Evolutionary conservation across 1,140 invertebrate genomes (phyloP).

Genomic region (Triops longicaudatus): DNA sequence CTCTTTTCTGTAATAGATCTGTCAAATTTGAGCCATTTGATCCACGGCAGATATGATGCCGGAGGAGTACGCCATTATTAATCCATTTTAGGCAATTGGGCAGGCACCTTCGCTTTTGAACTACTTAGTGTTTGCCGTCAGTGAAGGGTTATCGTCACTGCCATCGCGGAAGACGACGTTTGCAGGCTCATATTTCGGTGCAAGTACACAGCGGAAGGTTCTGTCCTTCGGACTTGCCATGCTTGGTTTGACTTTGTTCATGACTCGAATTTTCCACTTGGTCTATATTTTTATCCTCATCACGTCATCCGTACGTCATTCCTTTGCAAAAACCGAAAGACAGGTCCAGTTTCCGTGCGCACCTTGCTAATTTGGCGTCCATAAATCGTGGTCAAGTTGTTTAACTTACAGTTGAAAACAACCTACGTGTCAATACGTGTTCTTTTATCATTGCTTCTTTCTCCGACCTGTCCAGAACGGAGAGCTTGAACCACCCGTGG

Average conservation of each 20-base stretch:
- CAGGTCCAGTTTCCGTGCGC: neutral
- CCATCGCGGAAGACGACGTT: neutral
- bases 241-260: neutral
- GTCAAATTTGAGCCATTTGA: too few species aligned
- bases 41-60: too few species aligned
- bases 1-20: too few species aligned
- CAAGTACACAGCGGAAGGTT: neutral
- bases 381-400: neutral
- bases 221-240: neutral
- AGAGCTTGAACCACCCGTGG: too few species aligned
- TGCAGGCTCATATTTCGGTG: neutral
- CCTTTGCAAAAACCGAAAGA: neutral
- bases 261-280: neutral
- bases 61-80: too few species aligned
- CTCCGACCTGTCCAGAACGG: too few species aligned
- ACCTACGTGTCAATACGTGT: too few species aligned
- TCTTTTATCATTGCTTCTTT: too few species aligned
- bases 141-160: neutral
- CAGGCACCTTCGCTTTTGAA: too few species aligned
- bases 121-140: too few species aligned
- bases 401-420: too few species aligned
- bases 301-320: neutral
- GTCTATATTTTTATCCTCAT: constrained; percentile 2
- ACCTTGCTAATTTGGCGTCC: neutral
- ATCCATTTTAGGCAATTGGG: too few species aligned